Evolutionary conservation across 92 coral and sea anemone genomes (phyloP), one percentile per base, ranked within the genome.

Genomic region (Paramuricea clavata): DNA sequence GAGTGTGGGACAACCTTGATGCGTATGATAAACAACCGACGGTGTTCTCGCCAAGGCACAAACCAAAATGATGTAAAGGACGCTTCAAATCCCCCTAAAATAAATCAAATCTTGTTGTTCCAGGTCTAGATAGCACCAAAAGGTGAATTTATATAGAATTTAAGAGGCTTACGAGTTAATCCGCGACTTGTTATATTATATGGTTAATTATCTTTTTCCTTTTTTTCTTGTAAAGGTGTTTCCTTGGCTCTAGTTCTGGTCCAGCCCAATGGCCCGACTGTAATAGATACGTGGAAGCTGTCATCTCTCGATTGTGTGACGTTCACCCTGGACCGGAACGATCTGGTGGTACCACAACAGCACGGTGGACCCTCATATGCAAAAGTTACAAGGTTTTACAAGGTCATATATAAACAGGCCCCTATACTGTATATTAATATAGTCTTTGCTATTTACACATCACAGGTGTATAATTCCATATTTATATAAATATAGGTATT

Each of bases 211-310:
- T 56, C 64, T 56, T 56, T 17, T 6, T 13, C n/a, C n/a, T n/a
- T 72, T 22, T 77, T 54, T 21, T 87, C 52, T 69, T 0, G 0
- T 36, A 11, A 10, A 87, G 91, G 61, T 88, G 91, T 49, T 94
- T 94, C 70, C 78, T 94, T 9, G 91, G 89, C 16, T 59, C 89
- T 36, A 70, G 64, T 57, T 33, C 76, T 39, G 93, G 93, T 6
- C 93, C 92, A 36, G 93, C 97, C 3, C 81, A 85, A 11, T 87
- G 93, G 91, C 97, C 94, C 0, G 92, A 89, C 50, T 87, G 90
- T 43, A 94, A 94, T 65, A 11, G 94, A 2, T 91, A 89, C 69
- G 83, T 93, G 83, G 97, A 89, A 52, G 90, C 94, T 0, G 75
- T 81, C 1, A 76, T 91, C 25, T 39, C 79, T 4, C 57, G 72